These are phyloP conservation scores for Clarias batrachus DNA, from an alignment of 2,113 vertebrate species.

Conservation along the genomic window DNA sequence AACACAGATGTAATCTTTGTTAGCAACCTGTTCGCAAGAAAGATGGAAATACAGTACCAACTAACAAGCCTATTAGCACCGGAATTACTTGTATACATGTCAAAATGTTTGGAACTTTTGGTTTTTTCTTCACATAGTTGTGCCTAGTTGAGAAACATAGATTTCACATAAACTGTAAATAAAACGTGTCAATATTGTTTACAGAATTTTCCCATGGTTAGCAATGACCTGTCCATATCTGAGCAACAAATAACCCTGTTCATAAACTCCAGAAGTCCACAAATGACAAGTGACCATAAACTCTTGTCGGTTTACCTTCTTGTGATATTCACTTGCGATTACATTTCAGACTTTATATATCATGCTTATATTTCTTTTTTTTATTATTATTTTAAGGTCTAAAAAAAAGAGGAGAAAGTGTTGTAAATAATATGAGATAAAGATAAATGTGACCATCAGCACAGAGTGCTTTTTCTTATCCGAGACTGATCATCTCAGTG, in stretches of 20 bases:
- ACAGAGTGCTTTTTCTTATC: slow-evolving; percentile 36
- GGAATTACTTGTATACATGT: background rate
- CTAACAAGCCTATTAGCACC: background rate
- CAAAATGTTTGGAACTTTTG: too few species aligned
- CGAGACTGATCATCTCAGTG: slow-evolving; percentile 25
- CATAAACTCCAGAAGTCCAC: background rate
- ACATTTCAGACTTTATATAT: background rate
- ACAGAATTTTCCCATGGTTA: background rate
- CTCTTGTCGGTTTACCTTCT: background rate
- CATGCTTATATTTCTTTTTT: background rate
- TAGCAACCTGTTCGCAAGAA: too few species aligned
- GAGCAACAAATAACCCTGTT: background rate
- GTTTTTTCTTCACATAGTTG: background rate
- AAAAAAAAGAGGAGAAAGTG: background rate
- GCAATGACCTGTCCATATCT: background rate
- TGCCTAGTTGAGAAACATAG: background rate
- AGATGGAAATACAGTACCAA: background rate
- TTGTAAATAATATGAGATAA: slow-evolving; percentile 18
- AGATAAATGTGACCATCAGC: slow-evolving; percentile 18
- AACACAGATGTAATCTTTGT: background rate
- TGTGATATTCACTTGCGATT: background rate
- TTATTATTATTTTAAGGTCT: slow-evolving; percentile 6
- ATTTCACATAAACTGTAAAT: background rate
- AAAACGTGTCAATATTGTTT: background rate
- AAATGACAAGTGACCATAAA: slow-evolving; percentile 4